Evolutionary conservation across 2,888 invertebrate species (phyloP), one percentile per base, ranked within the genome.

Genomic region (Trichacis sp.): DNA sequence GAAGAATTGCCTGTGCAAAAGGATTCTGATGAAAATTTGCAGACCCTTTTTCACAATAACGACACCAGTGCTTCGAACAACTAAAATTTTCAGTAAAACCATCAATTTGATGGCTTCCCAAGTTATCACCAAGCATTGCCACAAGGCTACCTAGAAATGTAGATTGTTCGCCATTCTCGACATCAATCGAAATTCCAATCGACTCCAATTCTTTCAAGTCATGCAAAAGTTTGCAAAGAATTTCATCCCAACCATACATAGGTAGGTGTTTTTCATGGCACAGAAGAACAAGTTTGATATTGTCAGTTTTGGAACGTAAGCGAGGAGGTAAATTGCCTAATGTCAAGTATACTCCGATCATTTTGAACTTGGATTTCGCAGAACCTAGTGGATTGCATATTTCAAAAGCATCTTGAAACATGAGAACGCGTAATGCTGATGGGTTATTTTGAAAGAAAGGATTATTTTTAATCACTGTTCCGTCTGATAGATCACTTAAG

Each of bases 301-400:
- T 61, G 9, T 74, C 68, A n/a, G 68, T 59, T 51, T 68, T 56
- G 6, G 72, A 69, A 48, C 74, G 48, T 38, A 73, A 57, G 45
- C 64, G 71, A 5, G 73, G 53, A 1, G 61, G 57, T 19, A 78
- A 36, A 68, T 78, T 78, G 12, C 47, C 70, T 8, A 77, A 15
- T 0, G 53, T 58, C 71, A 73, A 69, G 49, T 78, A 78, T 5
- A 79, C 18, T 12, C 71, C 73, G 6, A 78, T 45, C 17, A 77
- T 36, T 65, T 75, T 76, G 48, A 76, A 67, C 49, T 73, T 77
- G 33, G 51, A 61, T 65, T 57, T 74, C 2, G 33, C 2, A 2
- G 33, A 33, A 11, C 33, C 33, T 9, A 33, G 9, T 2, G 33
- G 33, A 33, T 77, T 78, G 42, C 79, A 78, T 24, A 73, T 38